These are phyloP conservation scores for Busseola fusca DNA, from an alignment of 2,888 invertebrate species.

Conservation along the genomic window DNA sequence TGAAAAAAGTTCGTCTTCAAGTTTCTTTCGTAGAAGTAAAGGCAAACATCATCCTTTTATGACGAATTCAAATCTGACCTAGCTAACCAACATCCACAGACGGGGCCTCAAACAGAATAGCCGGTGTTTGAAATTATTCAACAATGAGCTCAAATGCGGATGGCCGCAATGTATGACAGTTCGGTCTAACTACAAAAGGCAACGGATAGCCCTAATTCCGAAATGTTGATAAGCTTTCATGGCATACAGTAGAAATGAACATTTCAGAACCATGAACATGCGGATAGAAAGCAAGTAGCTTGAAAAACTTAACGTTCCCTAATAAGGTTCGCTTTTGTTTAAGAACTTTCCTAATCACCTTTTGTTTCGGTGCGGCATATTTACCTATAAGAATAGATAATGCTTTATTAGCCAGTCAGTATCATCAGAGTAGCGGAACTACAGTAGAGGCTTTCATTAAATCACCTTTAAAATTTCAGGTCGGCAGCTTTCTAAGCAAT, in stretches of 20 bases:
- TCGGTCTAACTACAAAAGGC: slow-evolving; percentile 36
- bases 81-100: slow-evolving; percentile 22
- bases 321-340: neutral
- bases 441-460: neutral
- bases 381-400: neutral
- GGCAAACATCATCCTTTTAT: neutral
- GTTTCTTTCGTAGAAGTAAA: neutral
- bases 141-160: slow-evolving; percentile 54
- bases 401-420: neutral
- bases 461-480: neutral
- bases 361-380: neutral
- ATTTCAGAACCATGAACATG: slow-evolving; percentile 8
- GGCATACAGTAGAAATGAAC: neutral
- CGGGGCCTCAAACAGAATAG: slow-evolving; percentile 28
- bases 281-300: neutral
- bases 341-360: neutral
- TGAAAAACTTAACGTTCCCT: neutral
- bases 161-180: slow-evolving; percentile 35
- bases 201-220: slow-evolving; percentile 22
- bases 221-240: slow-evolving; percentile 35
- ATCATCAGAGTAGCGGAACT: neutral
- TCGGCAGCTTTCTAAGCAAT: neutral
- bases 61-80: neutral
- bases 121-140: slow-evolving; percentile 55
- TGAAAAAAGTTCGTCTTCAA: slow-evolving; percentile 8